Conservation (phyloP, 2,113 vertebrate genomes). For the Synodontis membranacea region DNA sequence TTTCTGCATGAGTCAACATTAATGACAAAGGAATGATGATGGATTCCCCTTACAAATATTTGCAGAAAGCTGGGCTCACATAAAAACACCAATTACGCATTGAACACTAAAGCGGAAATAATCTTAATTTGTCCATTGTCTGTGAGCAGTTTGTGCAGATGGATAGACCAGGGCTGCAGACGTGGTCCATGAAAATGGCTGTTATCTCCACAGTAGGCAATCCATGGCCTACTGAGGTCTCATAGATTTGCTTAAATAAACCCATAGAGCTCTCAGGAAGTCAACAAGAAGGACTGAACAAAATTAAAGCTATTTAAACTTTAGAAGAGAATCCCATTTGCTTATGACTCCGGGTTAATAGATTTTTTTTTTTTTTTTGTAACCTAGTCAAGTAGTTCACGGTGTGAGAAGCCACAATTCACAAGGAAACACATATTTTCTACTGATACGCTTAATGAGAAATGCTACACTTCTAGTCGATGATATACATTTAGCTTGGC, state of each 20-base stretch:
- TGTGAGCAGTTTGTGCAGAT: background rate
- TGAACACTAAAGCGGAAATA: constrained; percentile 24
- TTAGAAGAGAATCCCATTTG: background rate
- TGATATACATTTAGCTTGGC: background rate
- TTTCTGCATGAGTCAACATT: constrained; percentile 28
- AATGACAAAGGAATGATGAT: constrained; percentile 34
- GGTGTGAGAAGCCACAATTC: background rate
- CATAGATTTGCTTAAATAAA: constrained; percentile 6
- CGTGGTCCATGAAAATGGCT: background rate
- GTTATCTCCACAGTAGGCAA: background rate
- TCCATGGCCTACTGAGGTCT: background rate
- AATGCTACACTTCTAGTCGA: background rate
- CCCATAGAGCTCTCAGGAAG: background rate
- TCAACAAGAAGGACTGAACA: background rate
- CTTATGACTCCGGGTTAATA: background rate
- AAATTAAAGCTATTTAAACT: background rate
- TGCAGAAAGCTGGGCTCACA: constrained; percentile 26
- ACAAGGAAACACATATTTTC: too few relatives aligned
- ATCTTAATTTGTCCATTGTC: background rate
- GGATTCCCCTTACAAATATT: constrained; percentile 29
- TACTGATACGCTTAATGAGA: background rate
- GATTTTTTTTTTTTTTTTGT: background rate
- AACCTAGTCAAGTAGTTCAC: background rate
- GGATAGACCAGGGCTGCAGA: background rate
- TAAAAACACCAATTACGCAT: constrained; percentile 21